Evolutionary conservation across 2,113 vertebrate genomes (phyloP).

Genomic region (Potamarius usumacintae): DNA sequence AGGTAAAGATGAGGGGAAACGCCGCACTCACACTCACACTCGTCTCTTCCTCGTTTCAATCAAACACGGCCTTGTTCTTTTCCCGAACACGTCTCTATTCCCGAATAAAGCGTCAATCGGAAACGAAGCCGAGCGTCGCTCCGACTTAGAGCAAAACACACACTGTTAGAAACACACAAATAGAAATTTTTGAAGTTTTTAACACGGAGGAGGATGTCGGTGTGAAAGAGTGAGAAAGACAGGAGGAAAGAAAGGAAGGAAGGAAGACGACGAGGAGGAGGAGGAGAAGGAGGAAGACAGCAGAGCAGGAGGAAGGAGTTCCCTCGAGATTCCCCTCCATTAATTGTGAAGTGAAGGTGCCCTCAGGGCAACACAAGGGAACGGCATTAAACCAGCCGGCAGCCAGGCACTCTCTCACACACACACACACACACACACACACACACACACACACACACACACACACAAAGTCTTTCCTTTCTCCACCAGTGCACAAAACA

Average conservation of each 20-base stretch:
- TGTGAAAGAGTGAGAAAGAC: background rate
- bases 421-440: slow-evolving; percentile 50
- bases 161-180: slow-evolving; percentile 42
- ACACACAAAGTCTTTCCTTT: slow-evolving; percentile 55
- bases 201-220: background rate
- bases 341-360: slow-evolving; percentile 61
- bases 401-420: slow-evolving; percentile 45
- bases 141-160: slow-evolving; percentile 56
- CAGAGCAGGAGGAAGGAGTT: slow-evolving; percentile 45
- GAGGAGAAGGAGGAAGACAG: slow-evolving; percentile 20
- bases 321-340: slow-evolving; percentile 55
- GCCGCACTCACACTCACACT: background rate
- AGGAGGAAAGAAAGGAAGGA: background rate
- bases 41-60: slow-evolving; percentile 40
- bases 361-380: slow-evolving; percentile 57
- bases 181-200: background rate
- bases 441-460: slow-evolving; percentile 41
- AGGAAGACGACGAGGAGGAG: background rate
- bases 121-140: slow-evolving; percentile 23
- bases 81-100: slow-evolving; percentile 21
- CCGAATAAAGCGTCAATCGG: slow-evolving; percentile 37
- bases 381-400: slow-evolving; percentile 53
- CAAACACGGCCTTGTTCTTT: slow-evolving; percentile 54
- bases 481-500: background rate
- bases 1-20: slow-evolving; percentile 38